These are phyloP conservation scores for Pseudobourletiella spinata DNA, from an alignment of 1,140 invertebrate species.

Conservation along the genomic window DNA sequence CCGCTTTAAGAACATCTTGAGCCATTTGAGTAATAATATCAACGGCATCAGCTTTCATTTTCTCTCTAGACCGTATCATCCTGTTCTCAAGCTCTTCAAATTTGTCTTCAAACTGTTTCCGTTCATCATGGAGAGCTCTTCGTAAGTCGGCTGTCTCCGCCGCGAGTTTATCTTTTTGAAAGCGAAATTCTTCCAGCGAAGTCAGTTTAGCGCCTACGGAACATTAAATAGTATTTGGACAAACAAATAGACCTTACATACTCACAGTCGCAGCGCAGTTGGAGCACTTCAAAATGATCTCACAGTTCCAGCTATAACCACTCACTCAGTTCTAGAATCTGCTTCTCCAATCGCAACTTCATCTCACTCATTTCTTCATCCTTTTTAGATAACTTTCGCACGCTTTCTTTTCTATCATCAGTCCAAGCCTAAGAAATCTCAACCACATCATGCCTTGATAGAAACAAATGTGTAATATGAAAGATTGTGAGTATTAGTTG, in stretches of 20 bases:
- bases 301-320: not conserved
- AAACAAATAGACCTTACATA: too few species aligned
- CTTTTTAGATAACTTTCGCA: constrained; percentile 18
- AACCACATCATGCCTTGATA: too few species aligned
- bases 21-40: constrained; percentile 28
- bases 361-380: constrained; percentile 26
- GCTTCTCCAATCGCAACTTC: constrained; percentile 24
- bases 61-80: constrained; percentile 26
- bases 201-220: constrained; percentile 21
- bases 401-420: constrained; percentile 22
- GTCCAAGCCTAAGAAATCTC: constrained; percentile 21
- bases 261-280: too few species aligned
- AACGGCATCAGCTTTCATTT: constrained; percentile 24
- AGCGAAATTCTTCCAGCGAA: constrained; percentile 30
- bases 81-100: constrained; percentile 34
- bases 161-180: constrained; percentile 21
- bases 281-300: too few species aligned
- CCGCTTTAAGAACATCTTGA: constrained; percentile 28
- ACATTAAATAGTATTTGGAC: too few species aligned
- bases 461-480: too few species aligned
- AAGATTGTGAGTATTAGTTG: not conserved
- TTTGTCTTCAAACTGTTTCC: constrained; percentile 11
- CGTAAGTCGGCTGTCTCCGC: constrained; percentile 15
- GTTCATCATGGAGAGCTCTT: constrained; percentile 15
- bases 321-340: constrained; percentile 25